Conservation (phyloP, 2,888 invertebrate genomes). For the Parthenolecanium corni region DNA sequence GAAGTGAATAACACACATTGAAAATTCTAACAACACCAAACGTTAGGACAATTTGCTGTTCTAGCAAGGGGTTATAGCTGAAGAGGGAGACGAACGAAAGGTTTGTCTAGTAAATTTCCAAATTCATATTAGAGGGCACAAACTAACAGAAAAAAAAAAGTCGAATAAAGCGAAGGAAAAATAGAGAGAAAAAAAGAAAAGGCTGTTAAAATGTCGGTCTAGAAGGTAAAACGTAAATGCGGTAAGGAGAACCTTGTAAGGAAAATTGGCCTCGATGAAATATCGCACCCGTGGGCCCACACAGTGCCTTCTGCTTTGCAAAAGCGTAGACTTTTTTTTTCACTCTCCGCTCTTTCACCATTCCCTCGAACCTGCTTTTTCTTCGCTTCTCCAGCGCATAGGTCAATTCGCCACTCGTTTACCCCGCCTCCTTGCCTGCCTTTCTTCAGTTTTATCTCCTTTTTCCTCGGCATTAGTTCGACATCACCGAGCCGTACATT, state of each 20-base stretch:
- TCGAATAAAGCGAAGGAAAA: not conserved
- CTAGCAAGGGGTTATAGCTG: not conserved
- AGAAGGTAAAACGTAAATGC: not conserved
- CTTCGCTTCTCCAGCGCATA: not conserved
- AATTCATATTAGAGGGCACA: not conserved
- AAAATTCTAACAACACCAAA: not conserved
- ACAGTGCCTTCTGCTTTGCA: not conserved
- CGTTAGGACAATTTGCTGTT: not conserved
- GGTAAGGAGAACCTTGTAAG: not conserved
- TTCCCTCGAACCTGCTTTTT: not conserved
- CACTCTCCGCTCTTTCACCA: not conserved
- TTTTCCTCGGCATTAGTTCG: not conserved
- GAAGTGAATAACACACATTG: too few relatives aligned
- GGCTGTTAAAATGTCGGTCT: not conserved
- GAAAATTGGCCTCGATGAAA: conserved; percentile 1
- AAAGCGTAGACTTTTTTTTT: not conserved
- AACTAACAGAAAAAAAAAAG: not conserved
- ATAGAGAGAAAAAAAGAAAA: not conserved
- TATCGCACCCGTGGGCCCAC: conserved; percentile 3
- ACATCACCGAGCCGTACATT: too few relatives aligned
- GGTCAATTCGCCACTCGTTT: not conserved
- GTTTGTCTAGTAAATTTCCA: too few relatives aligned
- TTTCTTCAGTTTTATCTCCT: not conserved
- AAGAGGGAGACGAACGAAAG: too few relatives aligned
- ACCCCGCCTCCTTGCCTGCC: not conserved